Percentiles rank a stretch among this genome's conserved stretches.
These are phyloP conservation scores for Norana najaformis DNA, from an alignment of 2,888 invertebrate genomes.

Conservation along the genomic window DNA sequence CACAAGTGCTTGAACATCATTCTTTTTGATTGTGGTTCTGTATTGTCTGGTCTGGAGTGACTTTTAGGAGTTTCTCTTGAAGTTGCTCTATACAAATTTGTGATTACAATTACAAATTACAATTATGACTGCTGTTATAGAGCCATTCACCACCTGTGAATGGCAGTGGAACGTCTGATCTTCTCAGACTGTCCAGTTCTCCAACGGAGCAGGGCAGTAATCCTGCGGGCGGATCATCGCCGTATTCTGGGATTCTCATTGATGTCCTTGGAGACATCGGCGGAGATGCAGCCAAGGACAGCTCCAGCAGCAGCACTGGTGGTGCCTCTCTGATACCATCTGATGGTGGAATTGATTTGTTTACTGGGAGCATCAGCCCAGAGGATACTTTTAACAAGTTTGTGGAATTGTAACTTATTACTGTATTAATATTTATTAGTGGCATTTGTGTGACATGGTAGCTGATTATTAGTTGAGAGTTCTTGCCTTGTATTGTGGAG, in stretches of 20 bases:
- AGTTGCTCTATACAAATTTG: neutral
- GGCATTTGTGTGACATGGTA: no score
- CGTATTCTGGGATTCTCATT: slow-evolving; percentile 72
- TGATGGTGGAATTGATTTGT: slow-evolving; percentile 30
- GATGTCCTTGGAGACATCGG: slow-evolving; percentile 91
- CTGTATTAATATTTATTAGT: no score
- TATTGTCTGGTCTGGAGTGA: no score
- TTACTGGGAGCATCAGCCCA: slow-evolving; percentile 31
- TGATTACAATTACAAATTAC: neutral
- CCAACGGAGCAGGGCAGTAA: slow-evolving; percentile 73
- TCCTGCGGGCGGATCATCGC: slow-evolving; percentile 61
- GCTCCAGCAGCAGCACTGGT: neutral
- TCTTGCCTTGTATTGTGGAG: no score
- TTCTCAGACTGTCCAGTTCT: slow-evolving; percentile 85
- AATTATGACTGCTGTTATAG: neutral
- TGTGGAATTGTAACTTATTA: no score
- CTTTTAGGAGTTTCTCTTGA: neutral
- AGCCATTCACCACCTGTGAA: slow-evolving; percentile 24
- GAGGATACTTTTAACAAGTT: slow-evolving; percentile 37
- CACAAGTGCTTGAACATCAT: no score
- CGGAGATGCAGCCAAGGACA: slow-evolving; percentile 57
- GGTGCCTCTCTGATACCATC: neutral
- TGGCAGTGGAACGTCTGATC: slow-evolving; percentile 70
- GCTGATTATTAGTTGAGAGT: no score
- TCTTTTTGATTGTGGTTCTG: no score